phyloP scores from a whole-genome alignment of 1,140 invertebrate genomes.

The Eriocheir sinensis region DNA sequence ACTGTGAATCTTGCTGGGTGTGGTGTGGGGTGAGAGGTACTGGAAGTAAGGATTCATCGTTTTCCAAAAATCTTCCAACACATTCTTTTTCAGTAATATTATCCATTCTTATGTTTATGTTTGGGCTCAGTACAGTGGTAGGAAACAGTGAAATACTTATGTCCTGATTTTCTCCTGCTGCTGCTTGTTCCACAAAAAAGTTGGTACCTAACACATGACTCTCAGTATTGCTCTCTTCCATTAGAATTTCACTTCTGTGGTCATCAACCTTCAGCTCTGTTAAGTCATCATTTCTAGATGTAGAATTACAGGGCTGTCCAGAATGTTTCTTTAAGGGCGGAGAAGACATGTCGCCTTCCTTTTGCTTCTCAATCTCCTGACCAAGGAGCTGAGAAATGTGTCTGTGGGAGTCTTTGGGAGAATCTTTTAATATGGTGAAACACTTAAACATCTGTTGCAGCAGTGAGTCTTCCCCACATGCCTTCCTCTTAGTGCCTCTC shows the following conservation, averaged over 20 bases:
- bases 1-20: background rate
- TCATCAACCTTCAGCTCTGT: background rate
- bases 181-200: background rate
- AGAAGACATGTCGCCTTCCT: background rate
- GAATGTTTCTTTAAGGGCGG: background rate
- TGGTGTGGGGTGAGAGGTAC: background rate
- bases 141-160: background rate
- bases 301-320: background rate
- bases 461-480: background rate
- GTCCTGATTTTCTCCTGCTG: background rate
- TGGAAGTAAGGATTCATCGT: background rate
- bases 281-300: background rate
- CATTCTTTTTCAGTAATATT: background rate
- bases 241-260: background rate
- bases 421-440: background rate
- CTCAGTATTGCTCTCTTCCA: background rate
- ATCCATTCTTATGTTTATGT: background rate
- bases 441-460: background rate
- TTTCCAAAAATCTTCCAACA: background rate
- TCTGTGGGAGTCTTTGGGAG: background rate
- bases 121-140: background rate
- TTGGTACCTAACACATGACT: background rate
- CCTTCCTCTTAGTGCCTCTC: background rate
- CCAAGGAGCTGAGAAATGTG: background rate
- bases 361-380: background rate